Percentiles rank a stretch among this genome's conserved stretches.
These are phyloP conservation scores for Acleris cristana DNA, from an alignment of 2,888 invertebrate species.

Conservation along the genomic window DNA sequence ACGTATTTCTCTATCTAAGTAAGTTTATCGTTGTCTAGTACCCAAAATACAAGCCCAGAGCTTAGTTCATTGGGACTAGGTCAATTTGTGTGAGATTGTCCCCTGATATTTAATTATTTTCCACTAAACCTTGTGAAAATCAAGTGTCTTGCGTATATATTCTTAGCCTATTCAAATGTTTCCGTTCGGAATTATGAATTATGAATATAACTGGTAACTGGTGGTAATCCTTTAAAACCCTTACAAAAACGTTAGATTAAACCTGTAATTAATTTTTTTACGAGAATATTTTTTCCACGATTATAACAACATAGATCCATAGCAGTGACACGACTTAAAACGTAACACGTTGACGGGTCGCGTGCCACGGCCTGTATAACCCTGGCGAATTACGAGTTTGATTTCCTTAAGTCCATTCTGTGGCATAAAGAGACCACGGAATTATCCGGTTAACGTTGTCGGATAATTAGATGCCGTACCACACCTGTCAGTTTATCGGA, in stretches of 20 bases:
- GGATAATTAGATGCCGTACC: neutral
- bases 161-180: too few species aligned
- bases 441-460: slow-evolving; percentile 7
- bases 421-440: neutral
- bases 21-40: too few species aligned
- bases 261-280: neutral
- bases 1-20: too few species aligned
- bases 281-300: neutral
- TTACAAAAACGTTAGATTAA: neutral
- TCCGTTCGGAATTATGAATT: too few species aligned
- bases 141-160: too few species aligned
- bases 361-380: slow-evolving; percentile 19
- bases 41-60: too few species aligned
- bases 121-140: too few species aligned
- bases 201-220: too few species aligned
- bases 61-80: too few species aligned
- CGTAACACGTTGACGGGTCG: slow-evolving; percentile 32
- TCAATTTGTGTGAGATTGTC: too few species aligned
- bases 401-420: slow-evolving; percentile 1
- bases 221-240: too few species aligned
- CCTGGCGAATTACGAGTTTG: slow-evolving; percentile 6
- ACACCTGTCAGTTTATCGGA: neutral
- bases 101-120: too few species aligned
- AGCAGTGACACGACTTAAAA: slow-evolving; percentile 21
- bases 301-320: slow-evolving; percentile 21